Percentiles rank a stretch among this genome's conserved stretches.
phyloP scores from a whole-genome alignment of 2,113 vertebrate species.

The Porphyrio hochstetteri region DNA sequence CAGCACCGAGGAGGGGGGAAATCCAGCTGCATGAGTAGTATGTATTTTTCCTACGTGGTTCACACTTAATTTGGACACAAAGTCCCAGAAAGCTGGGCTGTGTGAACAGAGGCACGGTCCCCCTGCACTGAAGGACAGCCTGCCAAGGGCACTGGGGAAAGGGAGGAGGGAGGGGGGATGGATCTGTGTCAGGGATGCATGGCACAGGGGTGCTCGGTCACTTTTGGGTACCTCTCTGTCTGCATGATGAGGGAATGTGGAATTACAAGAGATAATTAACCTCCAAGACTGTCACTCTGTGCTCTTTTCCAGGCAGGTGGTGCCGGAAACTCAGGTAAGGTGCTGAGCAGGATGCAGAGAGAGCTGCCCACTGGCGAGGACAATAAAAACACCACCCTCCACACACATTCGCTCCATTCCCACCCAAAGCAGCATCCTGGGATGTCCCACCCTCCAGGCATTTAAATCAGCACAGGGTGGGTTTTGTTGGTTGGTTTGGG shows the following conservation, averaged over 20 bases:
- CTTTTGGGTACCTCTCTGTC: background rate
- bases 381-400: too few relatives aligned
- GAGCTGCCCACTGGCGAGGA: background rate
- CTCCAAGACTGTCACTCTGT: background rate
- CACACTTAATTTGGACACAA: constrained; percentile 16
- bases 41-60: constrained; percentile 16
- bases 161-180: too few relatives aligned
- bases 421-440: background rate
- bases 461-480: background rate
- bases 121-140: background rate
- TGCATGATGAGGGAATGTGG: background rate
- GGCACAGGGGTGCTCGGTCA: background rate
- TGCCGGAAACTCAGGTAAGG: background rate
- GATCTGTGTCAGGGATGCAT: too few relatives aligned
- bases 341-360: background rate
- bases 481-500: too few relatives aligned
- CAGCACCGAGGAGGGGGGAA: background rate
- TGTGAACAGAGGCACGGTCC: background rate
- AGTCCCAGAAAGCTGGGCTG: background rate
- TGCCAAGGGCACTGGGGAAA: rapidly evolving
- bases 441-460: rapidly evolving
- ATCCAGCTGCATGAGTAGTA: background rate
- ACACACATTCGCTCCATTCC: background rate
- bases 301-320: background rate
- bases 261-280: background rate